Evolutionary conservation across 2,113 vertebrate species (phyloP), one percentile per base, ranked within the genome.

Genomic region (Neolamprologus modestus): DNA sequence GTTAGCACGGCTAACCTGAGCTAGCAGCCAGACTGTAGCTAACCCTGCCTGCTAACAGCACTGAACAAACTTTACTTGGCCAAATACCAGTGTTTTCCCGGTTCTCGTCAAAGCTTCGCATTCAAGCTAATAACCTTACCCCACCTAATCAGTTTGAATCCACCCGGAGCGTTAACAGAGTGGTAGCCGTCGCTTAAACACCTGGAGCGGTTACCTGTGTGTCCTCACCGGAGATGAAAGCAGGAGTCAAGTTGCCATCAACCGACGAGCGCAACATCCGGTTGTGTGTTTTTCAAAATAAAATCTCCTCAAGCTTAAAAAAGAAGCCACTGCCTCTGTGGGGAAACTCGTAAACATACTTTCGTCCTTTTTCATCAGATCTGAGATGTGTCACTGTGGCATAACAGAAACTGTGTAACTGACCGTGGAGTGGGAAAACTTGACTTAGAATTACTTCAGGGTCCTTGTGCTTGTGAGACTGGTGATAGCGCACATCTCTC

Each of bases 11-110:
- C 91, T 89, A 90, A 90, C 59, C 54, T 81, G 52, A 84, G 93
- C 84, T 92, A 92, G 40, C 19, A 40, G 90, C 88, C 91, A 88
- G 55, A 35, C 31, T 66, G 17, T 12, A n/a, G 61, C 61, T 66
- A 66, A 37, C 61, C 12, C 14, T 17, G n/a, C 31, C 61, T 54
- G 83, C 68, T 88, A 90, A 87, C 71, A 76, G 52, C 19, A 63
- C 8, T 85, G 88, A 5, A 83, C 89, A 85, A 92, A 94, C 87
- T 93, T 93, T 83, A 89, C 86, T 92, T 87, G 42, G 53, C 10
- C 33, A 66, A 82, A 88, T 54, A 53, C n/a, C 7, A 16, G 68
- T 16, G 16, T 53, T 54, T 33, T 31, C n/a, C 24, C n/a, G 3
- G 3, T 21, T 31, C 19, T 28, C 17, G 5, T 3, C 14, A 14